phyloP scores from a whole-genome alignment of 1,140 invertebrate genomes.

The Plectus sambesii region DNA sequence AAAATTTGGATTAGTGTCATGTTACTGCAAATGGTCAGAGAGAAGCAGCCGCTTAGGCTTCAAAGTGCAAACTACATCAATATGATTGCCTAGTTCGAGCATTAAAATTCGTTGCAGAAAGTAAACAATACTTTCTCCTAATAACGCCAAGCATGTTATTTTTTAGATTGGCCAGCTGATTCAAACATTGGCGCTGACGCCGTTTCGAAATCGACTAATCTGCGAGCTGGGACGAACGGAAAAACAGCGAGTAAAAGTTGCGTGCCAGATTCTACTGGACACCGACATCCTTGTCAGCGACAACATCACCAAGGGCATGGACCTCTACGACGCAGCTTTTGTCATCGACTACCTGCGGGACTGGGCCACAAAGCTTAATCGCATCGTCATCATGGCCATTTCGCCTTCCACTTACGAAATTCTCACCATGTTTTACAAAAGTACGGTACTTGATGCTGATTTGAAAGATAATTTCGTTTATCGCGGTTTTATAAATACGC shows the following conservation, averaged over 20 bases:
- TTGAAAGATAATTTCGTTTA: constrained; percentile 1
- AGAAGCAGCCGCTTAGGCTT: no score
- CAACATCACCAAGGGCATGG: constrained; percentile 78
- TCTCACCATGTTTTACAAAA: constrained; percentile 73
- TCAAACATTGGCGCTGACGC: constrained; percentile 74
- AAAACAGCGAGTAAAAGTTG: constrained; percentile 67
- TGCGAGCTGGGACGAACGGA: constrained; percentile 71
- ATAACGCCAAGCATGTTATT: no score
- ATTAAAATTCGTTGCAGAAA: constrained; percentile 12
- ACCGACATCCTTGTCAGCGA: constrained; percentile 69
- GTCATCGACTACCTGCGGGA: constrained; percentile 80
- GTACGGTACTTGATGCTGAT: constrained; percentile 21
- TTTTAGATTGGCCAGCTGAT: constrained; percentile 67
- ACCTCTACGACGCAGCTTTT: constrained; percentile 91
- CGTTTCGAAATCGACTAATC: constrained; percentile 66
- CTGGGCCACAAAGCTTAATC: constrained; percentile 58
- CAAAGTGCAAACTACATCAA: no score
- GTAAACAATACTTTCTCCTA: constrained; percentile 17
- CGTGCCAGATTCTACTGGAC: constrained; percentile 66
- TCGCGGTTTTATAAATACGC: no score
- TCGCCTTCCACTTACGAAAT: constrained; percentile 90
- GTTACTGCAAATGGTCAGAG: no score
- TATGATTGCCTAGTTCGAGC: no score
- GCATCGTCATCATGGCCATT: constrained; percentile 76
- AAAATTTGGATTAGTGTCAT: no score